A percentile compares a stretch with the other conserved stretches of the same genome.
Conservation (phyloP, 2,888 invertebrate genomes). For the Altica lythri region DNA sequence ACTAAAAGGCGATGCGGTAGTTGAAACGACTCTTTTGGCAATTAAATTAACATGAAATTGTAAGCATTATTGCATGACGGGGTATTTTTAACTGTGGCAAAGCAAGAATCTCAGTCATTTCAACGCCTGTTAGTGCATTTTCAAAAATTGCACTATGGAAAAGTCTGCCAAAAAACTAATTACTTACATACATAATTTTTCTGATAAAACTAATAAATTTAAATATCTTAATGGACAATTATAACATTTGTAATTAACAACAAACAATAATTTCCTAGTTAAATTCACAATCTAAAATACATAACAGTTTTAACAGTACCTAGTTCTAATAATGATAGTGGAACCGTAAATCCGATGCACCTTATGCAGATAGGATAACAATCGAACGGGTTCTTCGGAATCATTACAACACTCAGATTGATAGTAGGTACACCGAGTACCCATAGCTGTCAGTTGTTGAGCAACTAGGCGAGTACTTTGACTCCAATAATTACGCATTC, state of each 20-base stretch:
- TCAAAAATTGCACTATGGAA: too few relatives aligned
- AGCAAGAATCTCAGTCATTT: slow-evolving; percentile 1
- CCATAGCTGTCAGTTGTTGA: slow-evolving; percentile 1
- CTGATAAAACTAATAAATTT: too few relatives aligned
- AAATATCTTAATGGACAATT: too few relatives aligned
- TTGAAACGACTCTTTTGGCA: slow-evolving; percentile 21
- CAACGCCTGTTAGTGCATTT: slow-evolving; percentile 1
- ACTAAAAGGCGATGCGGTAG: not conserved
- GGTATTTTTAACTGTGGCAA: slow-evolving; percentile 20
- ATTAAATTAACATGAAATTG: slow-evolving; percentile 32
- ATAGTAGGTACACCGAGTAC: slow-evolving; percentile 8
- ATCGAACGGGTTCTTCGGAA: slow-evolving; percentile 17
- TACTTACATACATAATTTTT: too few relatives aligned
- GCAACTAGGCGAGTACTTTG: slow-evolving; percentile 31
- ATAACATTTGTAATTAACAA: too few relatives aligned
- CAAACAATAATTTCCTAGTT: not conserved
- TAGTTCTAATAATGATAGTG: slow-evolving; percentile 4
- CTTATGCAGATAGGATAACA: slow-evolving; percentile 17
- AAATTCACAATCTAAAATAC: not conserved
- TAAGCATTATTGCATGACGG: slow-evolving; percentile 23
- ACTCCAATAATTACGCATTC: slow-evolving; percentile 39
- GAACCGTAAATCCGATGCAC: slow-evolving; percentile 13
- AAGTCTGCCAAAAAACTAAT: too few relatives aligned
- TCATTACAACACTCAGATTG: slow-evolving; percentile 6
- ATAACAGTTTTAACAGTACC: slow-evolving; percentile 1